Percentiles rank a stretch among this genome's conserved stretches.
Conservation (phyloP, 2,113 vertebrate genomes). For the Heterotilapia buettikoferi region DNA sequence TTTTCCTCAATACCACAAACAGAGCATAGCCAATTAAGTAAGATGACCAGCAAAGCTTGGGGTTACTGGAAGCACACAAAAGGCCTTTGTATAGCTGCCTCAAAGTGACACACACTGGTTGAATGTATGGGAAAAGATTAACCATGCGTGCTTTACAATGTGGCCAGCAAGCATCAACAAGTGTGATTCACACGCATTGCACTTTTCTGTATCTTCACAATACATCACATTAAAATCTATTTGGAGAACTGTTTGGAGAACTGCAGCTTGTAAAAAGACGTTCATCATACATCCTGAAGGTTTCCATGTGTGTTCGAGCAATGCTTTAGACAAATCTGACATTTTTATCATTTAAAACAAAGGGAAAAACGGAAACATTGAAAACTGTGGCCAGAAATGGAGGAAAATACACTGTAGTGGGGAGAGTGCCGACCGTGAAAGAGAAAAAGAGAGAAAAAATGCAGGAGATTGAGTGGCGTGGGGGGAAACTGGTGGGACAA, state of each 20-base stretch:
- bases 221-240: neutral
- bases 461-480: neutral
- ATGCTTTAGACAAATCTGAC: neutral
- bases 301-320: neutral
- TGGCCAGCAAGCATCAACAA: neutral
- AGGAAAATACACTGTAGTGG: neutral
- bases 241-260: neutral
- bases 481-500: conserved; percentile 15
- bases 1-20: conserved; percentile 43
- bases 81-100: conserved; percentile 48
- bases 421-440: neutral
- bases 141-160: conserved; percentile 43
- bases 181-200: neutral
- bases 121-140: conserved; percentile 57
- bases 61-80: conserved; percentile 68
- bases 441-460: neutral
- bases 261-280: neutral
- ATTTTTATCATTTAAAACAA: neutral
- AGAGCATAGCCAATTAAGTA: conserved; percentile 65
- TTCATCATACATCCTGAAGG: neutral
- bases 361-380: neutral
- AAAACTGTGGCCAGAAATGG: neutral
- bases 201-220: neutral
- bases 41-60: conserved; percentile 51
- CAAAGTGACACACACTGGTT: conserved; percentile 37